A percentile compares a stretch with the other conserved stretches of the same genome.
phyloP scores from a whole-genome alignment of 1,140 invertebrate genomes.

The Vanessa atalanta region DNA sequence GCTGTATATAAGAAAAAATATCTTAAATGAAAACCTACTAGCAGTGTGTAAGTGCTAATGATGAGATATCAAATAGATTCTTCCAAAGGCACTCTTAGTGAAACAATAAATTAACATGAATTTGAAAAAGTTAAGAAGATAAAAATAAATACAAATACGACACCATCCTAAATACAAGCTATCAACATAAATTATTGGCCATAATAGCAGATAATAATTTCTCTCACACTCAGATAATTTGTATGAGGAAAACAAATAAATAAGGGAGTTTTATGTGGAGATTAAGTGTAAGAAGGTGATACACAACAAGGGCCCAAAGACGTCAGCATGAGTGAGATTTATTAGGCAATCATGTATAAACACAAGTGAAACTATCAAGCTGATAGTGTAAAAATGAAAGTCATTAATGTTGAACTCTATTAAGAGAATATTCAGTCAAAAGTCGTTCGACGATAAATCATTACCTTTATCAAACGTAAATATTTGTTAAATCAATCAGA shows the following conservation, averaged over 20 bases:
- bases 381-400: too few relatives aligned
- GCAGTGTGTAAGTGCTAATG: neutral
- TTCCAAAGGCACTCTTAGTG: neutral
- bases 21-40: neutral
- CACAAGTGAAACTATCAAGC: neutral
- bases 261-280: constrained; percentile 44
- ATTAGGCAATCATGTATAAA: neutral
- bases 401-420: too few relatives aligned
- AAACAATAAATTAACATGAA: neutral
- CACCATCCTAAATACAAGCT: neutral
- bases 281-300: constrained; percentile 37
- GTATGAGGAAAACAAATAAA: constrained; percentile 54
- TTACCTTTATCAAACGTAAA: neutral
- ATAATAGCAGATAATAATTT: constrained; percentile 42
- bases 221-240: constrained; percentile 42
- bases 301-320: constrained; percentile 23
- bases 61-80: neutral
- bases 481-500: constrained; percentile 1
- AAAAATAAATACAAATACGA: neutral
- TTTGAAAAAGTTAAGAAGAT: neutral
- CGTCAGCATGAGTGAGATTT: neutral
- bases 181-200: constrained; percentile 29
- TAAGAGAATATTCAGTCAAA: too few relatives aligned
- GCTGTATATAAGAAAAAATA: neutral
- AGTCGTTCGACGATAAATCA: too few relatives aligned